phyloP scores from a whole-genome alignment of 2,888 invertebrate genomes.

The Melanophora roralis region DNA sequence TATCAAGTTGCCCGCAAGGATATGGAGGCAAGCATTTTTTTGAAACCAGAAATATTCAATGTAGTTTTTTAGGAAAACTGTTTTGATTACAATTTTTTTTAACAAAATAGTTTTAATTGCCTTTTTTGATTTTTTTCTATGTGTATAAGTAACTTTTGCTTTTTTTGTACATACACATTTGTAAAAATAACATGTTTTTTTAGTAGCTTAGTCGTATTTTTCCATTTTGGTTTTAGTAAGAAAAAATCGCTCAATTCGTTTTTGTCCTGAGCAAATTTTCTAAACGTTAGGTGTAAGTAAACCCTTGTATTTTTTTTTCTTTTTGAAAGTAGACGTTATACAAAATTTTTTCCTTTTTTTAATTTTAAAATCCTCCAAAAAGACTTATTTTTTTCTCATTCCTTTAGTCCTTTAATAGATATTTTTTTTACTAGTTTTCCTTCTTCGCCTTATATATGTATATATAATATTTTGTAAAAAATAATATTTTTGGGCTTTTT shows the following conservation, averaged over 20 bases:
- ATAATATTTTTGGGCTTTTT: conserved; percentile 45
- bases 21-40: conserved; percentile 87
- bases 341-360: not conserved
- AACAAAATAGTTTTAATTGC: conserved; percentile 31
- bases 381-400: conserved; percentile 48
- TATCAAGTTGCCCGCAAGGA: conserved; percentile 96
- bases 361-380: not conserved
- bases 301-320: no score
- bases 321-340: not conserved
- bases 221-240: not conserved
- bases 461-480: conserved; percentile 7
- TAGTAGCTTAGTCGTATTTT: conserved; percentile 11
- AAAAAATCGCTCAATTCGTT: conserved; percentile 30
- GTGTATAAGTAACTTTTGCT: conserved; percentile 10
- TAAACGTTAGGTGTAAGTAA: conserved; percentile 7
- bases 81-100: conserved; percentile 12
- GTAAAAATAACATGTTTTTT: conserved; percentile 34
- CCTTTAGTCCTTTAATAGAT: conserved; percentile 29
- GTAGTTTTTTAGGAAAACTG: conserved; percentile 37
- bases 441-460: conserved; percentile 14
- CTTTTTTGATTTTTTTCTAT: not conserved
- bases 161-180: not conserved
- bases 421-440: conserved; percentile 3
- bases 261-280: no score
- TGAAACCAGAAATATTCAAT: conserved; percentile 20